Base-by-base conservation (phyloP, 2,113 vertebrate species). In the Heterocephalus glaber region DNA sequence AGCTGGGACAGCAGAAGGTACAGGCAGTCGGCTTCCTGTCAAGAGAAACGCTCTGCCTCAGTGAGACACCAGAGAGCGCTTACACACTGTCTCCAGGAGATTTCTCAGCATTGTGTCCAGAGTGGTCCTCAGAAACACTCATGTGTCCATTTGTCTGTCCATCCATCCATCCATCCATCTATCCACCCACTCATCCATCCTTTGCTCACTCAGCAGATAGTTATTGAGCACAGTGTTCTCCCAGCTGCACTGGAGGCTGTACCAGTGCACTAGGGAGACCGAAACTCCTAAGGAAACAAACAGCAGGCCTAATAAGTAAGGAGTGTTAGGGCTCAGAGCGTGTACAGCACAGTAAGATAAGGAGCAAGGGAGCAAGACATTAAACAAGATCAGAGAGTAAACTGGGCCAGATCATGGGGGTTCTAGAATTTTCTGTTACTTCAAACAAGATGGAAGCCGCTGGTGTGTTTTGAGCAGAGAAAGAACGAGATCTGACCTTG, bases 41-140 rank as follows among this genome's bases (percentile, higher is more conserved):
- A 33, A 17, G 66, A 60, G 72, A 56, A 9, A 82, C 11, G 17
- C 12, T 4, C 54, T 47, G 81, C 85, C 44, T 79, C 28, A 0
- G 10, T 0, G 76, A 82, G 17, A 4, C 1, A 9, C 30, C 6
- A 0, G 26, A 61, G 14, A 61, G 47, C 7, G 1, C 60, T 13
- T 4, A 2, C 0, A 0, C n/a, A 2, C 12, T 17, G 19, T 54
- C 11, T 61, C 44, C 12, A 0, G 12, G 28, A 0, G 16, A 41
- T 70, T 63, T n/a, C 22, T 7, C 22, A 13, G 28, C 28, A 2
- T 1, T 28, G 38, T 38, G 2, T 35, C 61, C 44, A 5, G 26
- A 0, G 0, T 4, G 11, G 17, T 28, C 52, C 86, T 28, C n/a
- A 33, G 38, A 22, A 3, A 35, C 38, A 4, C 8, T 12, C 12